Evolutionary conservation across 2,113 vertebrate genomes (phyloP), one percentile per base, ranked within the genome.

Genomic region (Salminus brasiliensis): DNA sequence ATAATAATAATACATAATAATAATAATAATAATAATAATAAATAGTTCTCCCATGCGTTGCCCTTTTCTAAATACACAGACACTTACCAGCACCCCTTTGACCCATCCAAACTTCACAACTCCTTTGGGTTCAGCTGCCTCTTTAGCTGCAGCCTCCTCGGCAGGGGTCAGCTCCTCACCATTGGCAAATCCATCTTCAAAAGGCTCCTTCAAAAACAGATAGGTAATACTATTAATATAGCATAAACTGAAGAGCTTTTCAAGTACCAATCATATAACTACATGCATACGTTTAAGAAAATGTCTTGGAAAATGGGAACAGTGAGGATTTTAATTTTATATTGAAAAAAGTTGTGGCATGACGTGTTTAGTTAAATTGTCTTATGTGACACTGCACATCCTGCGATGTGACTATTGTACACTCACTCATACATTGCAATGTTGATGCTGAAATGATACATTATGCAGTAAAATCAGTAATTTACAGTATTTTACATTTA

Each of bases 51-150:
- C n/a, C n/a, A n/a, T n/a, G n/a, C n/a, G n/a, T n/a, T n/a, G n/a
- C n/a, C 55, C 27, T 43, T 43, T 11, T 49, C 13, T n/a, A 13
- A 21, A 68, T 21, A 68, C 10, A 21, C 18, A 43, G 16, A 39
- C 5, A 89, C 96, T 94, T 88, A 99, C 98, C 94, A 99, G 86
- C 23, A 99, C 98, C 43, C 98, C 98, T 88, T 99, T 99, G 65
- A 99, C 94, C 98, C 98, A 99, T 41, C 98, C 98, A 66, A 99
- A 99, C 82, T 99, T 99, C 66, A 98, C 95, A 25, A 96, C 94
- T 0, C 98, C 98, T 94, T 98, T 98, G 75, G 94, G 93, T 10
- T 99, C 97, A 0, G 93, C 89, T 6, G 93, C 82, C 0, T 98
- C 97, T 13, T 96, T 93, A 7, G 94, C 93, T 27, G 95, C 92